Conservation (phyloP, 2,113 vertebrate species). For the Pimephales promelas region DNA sequence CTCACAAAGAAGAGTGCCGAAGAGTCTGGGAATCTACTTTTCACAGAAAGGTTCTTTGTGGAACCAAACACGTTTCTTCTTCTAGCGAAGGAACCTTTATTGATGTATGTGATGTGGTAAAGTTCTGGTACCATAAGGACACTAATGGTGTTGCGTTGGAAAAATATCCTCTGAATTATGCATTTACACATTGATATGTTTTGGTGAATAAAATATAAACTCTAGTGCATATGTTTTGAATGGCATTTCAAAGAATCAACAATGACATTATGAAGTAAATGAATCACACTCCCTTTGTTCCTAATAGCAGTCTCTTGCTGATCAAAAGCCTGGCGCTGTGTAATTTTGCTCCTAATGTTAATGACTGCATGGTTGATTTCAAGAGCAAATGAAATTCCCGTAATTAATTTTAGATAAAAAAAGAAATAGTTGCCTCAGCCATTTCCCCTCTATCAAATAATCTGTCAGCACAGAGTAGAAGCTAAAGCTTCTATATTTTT, state of each 20-base stretch:
- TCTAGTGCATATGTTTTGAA: background rate
- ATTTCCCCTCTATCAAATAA: constrained; percentile 32
- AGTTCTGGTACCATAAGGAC: background rate
- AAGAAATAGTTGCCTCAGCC: constrained; percentile 34
- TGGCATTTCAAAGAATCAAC: constrained; percentile 37
- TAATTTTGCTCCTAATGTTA: constrained; percentile 51
- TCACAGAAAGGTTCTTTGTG: too few relatives aligned
- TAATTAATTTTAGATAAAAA: constrained; percentile 54
- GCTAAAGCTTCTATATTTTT: constrained; percentile 1
- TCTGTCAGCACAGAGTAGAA: constrained; percentile 14
- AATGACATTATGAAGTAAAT: constrained; percentile 40
- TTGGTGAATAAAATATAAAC: background rate
- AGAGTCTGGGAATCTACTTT: too few relatives aligned
- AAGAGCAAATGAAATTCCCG: constrained; percentile 44
- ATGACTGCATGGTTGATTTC: constrained; percentile 50
- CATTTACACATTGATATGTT: background rate
- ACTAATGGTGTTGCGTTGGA: background rate
- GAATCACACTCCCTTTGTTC: constrained; percentile 46
- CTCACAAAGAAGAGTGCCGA: too few relatives aligned
- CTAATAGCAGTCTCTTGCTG: constrained; percentile 50
- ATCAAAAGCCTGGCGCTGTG: constrained; percentile 42
- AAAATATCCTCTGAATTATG: background rate
- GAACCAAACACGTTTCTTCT: too few relatives aligned
- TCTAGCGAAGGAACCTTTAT: too few relatives aligned
- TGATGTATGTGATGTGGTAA: background rate